Conservation (phyloP, 2,797 vertebrate species). For the Tinamus major region DNA sequence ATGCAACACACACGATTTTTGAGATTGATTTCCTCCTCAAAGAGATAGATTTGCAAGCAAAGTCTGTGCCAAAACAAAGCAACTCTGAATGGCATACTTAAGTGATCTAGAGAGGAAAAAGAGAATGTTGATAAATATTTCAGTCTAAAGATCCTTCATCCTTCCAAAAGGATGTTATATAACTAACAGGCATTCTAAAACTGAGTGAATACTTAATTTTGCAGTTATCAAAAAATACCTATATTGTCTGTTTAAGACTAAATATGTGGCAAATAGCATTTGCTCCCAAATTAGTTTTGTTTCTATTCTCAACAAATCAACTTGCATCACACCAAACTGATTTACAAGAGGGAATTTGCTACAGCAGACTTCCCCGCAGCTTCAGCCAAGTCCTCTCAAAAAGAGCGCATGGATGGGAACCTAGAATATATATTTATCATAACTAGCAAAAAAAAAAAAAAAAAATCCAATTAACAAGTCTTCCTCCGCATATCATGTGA, state of each 20-base stretch:
- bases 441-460: background rate
- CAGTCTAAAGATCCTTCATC: background rate
- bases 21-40: background rate
- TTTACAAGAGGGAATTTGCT: background rate
- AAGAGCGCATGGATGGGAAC: background rate
- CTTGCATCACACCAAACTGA: background rate
- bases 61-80: background rate
- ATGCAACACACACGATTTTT: rapidly evolving
- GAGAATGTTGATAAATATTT: background rate
- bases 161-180: background rate
- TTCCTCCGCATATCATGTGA: background rate
- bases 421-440: background rate
- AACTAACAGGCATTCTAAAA: background rate
- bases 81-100: background rate
- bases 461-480: background rate
- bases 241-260: background rate
- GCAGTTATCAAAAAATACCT: background rate
- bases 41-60: background rate
- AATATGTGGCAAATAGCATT: background rate
- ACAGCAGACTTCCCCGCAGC: background rate
- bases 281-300: background rate
- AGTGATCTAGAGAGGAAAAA: background rate
- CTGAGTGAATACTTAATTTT: background rate
- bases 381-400: rapidly evolving
- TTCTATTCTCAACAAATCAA: background rate